Percentiles rank a stretch among this genome's conserved stretches.
Evolutionary conservation across 2,797 vertebrate species (phyloP).

Genomic region (Tokudaia muenninki): DNA sequence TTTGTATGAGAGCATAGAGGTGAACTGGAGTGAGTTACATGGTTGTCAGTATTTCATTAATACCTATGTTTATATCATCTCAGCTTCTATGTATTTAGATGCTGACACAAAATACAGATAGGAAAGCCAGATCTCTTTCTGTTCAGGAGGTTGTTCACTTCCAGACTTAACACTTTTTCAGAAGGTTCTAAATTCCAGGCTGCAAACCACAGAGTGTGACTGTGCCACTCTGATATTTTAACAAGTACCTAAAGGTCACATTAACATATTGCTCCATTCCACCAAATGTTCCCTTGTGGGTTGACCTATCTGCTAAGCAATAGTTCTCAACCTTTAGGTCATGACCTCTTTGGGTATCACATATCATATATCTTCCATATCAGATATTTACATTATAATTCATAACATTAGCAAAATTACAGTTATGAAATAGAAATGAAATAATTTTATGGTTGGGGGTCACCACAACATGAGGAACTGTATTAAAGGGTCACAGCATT

Average conservation of each 20-base stretch:
- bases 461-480: not conserved
- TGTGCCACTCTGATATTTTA: not conserved
- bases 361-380: not conserved
- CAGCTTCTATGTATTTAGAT: slow-evolving; percentile 40
- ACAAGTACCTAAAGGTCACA: not conserved
- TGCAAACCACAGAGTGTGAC: not conserved
- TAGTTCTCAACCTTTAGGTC: not conserved
- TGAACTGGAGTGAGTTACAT: not conserved
- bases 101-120: not conserved
- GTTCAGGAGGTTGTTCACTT: not conserved
- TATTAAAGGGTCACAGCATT: not conserved
- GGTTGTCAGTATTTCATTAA: not conserved
- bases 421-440: not conserved
- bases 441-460: not conserved
- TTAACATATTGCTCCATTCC: slow-evolving; percentile 1
- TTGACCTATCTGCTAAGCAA: not conserved
- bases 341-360: not conserved
- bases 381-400: not conserved
- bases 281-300: not conserved
- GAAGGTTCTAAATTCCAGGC: slow-evolving; percentile 33
- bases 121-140: not conserved
- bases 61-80: not conserved
- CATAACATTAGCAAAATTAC: not conserved
- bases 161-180: slow-evolving; percentile 1
- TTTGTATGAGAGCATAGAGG: not conserved